phyloP scores from a whole-genome alignment of 2,113 vertebrate genomes.

The Sander vitreus region DNA sequence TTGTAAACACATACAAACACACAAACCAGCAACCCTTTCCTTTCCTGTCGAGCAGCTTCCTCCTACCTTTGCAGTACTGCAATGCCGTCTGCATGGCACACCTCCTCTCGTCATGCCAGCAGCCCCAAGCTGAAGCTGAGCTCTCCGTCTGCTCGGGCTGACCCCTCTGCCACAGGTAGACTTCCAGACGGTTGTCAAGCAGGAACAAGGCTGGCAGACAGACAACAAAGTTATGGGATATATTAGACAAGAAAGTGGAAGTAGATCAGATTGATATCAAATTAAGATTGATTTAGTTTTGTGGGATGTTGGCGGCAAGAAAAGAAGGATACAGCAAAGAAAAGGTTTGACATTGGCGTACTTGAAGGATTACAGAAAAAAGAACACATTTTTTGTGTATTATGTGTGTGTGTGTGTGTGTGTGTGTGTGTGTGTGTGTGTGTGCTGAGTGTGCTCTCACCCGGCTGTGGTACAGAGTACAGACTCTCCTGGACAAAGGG shows the following conservation, averaged over 20 bases:
- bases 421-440: not conserved
- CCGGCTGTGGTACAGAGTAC: constrained; percentile 79
- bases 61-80: constrained; percentile 85
- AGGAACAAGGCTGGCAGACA: constrained; percentile 82
- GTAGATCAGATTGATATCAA: not conserved
- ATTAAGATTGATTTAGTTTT: not conserved
- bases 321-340: not conserved
- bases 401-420: not conserved
- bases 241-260: not conserved
- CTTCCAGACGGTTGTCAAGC: constrained; percentile 85
- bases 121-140: constrained; percentile 60
- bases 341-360: no score
- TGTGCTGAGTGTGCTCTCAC: constrained; percentile 60
- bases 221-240: not conserved
- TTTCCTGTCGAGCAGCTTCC: not conserved
- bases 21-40: not conserved
- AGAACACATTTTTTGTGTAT: not conserved
- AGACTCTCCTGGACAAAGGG: constrained; percentile 85
- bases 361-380: no score
- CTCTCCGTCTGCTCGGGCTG: constrained; percentile 55
- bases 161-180: constrained; percentile 86
- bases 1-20: not conserved
- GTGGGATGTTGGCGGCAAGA: not conserved
- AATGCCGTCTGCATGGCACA: constrained; percentile 85
- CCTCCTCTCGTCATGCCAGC: constrained; percentile 78